These are phyloP conservation scores for Drosophila austrosaltans DNA, from an alignment of 2,888 invertebrate genomes.

Conservation along the genomic window DNA sequence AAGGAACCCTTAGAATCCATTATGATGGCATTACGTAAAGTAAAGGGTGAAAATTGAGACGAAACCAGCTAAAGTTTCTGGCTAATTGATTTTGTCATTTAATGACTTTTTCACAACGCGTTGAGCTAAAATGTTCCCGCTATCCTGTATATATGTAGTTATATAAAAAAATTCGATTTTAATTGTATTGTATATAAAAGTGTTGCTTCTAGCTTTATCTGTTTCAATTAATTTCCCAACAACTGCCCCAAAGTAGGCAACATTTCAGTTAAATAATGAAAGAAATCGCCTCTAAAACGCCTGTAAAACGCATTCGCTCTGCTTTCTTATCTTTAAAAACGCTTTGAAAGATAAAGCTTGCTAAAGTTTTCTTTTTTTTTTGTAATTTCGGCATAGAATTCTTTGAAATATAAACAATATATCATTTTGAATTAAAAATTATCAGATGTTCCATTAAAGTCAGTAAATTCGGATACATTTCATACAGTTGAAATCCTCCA, in stretches of 20 bases:
- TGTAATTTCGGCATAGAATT: no score
- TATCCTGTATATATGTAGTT: slow-evolving; percentile 23
- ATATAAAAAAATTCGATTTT: slow-evolving; percentile 45
- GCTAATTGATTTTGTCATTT: slow-evolving; percentile 80
- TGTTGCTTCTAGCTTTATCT: background rate
- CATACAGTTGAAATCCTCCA: no score
- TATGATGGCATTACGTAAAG: background rate
- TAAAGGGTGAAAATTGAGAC: background rate
- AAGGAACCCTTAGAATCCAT: background rate
- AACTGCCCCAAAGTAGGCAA: slow-evolving; percentile 32
- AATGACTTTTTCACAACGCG: slow-evolving; percentile 74
- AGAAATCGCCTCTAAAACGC: slow-evolving; percentile 25
- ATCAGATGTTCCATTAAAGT: no score
- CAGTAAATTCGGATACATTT: no score
- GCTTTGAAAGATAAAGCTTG: no score
- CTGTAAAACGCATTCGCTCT: slow-evolving; percentile 22
- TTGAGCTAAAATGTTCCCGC: slow-evolving; percentile 45
- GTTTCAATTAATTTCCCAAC: slow-evolving; percentile 17
- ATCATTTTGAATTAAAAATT: no score
- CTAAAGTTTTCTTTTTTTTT: no score
- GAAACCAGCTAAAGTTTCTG: slow-evolving; percentile 68
- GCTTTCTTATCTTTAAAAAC: background rate
- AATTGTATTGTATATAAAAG: slow-evolving; percentile 50
- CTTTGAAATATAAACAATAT: no score
- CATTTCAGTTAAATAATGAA: background rate